These are phyloP conservation scores for Chrysolina americana DNA, from an alignment of 2,888 invertebrate genomes.

Conservation along the genomic window DNA sequence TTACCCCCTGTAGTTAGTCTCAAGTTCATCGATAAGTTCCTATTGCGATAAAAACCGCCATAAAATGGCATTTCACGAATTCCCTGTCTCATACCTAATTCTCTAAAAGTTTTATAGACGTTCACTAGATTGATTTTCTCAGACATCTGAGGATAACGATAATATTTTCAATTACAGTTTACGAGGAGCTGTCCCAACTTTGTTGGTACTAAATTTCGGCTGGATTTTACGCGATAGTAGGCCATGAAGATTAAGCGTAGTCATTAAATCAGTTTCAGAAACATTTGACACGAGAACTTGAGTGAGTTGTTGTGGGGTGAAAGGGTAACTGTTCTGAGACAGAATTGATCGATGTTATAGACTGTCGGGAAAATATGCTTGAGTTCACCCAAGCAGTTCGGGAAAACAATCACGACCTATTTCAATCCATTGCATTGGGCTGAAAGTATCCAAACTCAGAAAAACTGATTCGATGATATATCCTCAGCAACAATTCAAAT, in stretches of 20 bases:
- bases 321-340: neutral
- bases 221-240: neutral
- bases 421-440: too few relatives aligned
- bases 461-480: too few relatives aligned
- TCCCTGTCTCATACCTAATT: neutral
- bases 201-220: neutral
- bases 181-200: neutral
- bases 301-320: neutral
- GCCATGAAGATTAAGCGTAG: neutral
- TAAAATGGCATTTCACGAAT: neutral
- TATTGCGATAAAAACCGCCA: neutral
- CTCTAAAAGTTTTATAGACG: neutral
- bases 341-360: too few relatives aligned
- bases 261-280: neutral
- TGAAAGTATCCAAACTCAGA: too few relatives aligned
- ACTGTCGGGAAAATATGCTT: too few relatives aligned
- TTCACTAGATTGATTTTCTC: neutral
- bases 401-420: too few relatives aligned
- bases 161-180: slow-evolving; percentile 12
- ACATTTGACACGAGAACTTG: neutral
- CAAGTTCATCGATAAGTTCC: too few relatives aligned
- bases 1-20: too few relatives aligned
- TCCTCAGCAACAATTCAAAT: too few relatives aligned
- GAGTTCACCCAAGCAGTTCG: too few relatives aligned
- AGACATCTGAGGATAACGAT: neutral